Base-by-base conservation (phyloP, 2,888 invertebrate genomes). In the Eristalis intricaria region DNA sequence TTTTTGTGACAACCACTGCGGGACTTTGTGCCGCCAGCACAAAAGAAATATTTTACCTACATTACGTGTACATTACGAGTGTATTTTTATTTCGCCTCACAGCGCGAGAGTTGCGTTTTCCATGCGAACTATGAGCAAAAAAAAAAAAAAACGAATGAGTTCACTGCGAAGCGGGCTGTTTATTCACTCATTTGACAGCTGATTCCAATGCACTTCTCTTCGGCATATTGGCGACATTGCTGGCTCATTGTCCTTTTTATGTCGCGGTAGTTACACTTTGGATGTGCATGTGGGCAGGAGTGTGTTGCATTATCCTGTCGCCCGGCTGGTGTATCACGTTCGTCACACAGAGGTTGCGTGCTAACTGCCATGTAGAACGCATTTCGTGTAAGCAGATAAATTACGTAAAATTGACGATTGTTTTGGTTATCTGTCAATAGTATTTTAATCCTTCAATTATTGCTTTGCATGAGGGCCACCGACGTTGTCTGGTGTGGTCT, bases 381-480 rank as follows among this genome's bases (percentile, higher is more conserved):
- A 84, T 87, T 87, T 79, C 75, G 69, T 87, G 87, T 87, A 79
- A 87, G 84, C 87, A 79, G 79, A 79, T 66, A 87, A 84, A 87
- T 84, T 87, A 84, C 79, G 66, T 73, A 40, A 84, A 84, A 84
- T 87, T 87, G 87, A 43, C 79, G 84, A 84, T 84, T 87, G 87
- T 80, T 87, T 87, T 87, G 87, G 84, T 84, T 88, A 82, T 88
- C 78, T 88, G 82, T 88, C 81, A 88, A 89, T 89, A 89, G 88
- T 80, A 85, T 89, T 89, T 88, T 88, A 89, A 88, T 88, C 88
- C 89, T 70, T 89, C 88, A 89, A 88, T 89, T 89, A 88, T 85
- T 74, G 70, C 70, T 78, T 66, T 80, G 82, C 84, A 88, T 84
- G 83, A 29, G 60, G 71, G 56, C 68, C 63, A 0, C n/a, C 15